A percentile compares a stretch with the other conserved stretches of the same genome.
Conservation (phyloP, 92 coral and sea anemone species). For the Zoanthus sociatus region DNA sequence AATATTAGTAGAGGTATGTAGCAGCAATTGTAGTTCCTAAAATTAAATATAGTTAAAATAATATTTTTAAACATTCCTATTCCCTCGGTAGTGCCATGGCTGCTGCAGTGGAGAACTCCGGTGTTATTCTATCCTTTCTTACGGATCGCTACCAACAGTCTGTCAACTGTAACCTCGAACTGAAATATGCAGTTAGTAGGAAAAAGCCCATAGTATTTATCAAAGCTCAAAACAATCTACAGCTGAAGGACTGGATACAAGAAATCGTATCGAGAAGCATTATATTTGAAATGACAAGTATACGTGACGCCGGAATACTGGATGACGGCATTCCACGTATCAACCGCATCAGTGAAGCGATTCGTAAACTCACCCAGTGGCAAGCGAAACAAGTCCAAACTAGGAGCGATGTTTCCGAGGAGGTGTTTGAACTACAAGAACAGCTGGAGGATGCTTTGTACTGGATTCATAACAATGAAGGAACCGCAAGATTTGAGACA, state of each 20-base stretch:
- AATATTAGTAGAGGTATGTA: too few species aligned
- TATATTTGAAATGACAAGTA: slow-evolving; percentile 66
- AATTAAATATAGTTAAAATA: too few species aligned
- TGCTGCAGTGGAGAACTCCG: slow-evolving; percentile 84
- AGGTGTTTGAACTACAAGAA: slow-evolving; percentile 71
- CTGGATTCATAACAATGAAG: slow-evolving; percentile 67
- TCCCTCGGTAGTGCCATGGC: slow-evolving; percentile 73
- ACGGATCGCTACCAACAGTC: slow-evolving; percentile 87
- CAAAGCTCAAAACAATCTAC: slow-evolving; percentile 63
- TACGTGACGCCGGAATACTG: slow-evolving; percentile 62
- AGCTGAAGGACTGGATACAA: slow-evolving; percentile 78
- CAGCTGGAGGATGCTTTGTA: slow-evolving; percentile 75
- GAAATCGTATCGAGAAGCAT: slow-evolving; percentile 69
- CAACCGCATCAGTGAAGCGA: slow-evolving; percentile 77
- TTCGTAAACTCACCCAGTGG: slow-evolving; percentile 71
- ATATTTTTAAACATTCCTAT: neutral
- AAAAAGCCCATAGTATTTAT: slow-evolving; percentile 77
- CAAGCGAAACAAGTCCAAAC: slow-evolving; percentile 54
- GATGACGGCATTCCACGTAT: slow-evolving; percentile 83
- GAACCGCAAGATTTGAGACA: slow-evolving; percentile 67
- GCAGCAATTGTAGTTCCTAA: too few species aligned
- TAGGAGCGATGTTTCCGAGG: slow-evolving; percentile 77
- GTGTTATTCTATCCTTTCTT: slow-evolving; percentile 69
- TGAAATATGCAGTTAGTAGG: slow-evolving; percentile 72
- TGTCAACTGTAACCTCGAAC: slow-evolving; percentile 79